Conservation (phyloP, 1,140 invertebrate genomes). For the Sarcophaga peregrina region DNA sequence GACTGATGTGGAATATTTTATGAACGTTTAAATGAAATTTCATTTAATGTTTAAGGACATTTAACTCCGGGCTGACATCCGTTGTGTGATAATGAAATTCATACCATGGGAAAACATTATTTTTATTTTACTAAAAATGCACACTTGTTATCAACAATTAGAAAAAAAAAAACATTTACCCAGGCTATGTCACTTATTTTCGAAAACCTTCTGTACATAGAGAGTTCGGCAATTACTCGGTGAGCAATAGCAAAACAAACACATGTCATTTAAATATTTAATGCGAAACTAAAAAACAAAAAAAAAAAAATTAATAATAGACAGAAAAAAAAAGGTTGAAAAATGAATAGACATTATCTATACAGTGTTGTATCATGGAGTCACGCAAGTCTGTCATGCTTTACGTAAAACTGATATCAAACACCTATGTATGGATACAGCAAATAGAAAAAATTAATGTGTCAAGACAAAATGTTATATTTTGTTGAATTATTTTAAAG, state of each 20-base stretch:
- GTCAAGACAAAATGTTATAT: too few species aligned
- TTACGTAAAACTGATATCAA: too few species aligned
- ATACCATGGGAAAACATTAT: not conserved
- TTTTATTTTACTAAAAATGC: not conserved
- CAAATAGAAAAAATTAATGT: too few species aligned
- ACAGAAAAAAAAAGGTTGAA: too few species aligned
- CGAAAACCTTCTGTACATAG: not conserved
- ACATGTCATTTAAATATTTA: slow-evolving; percentile 11
- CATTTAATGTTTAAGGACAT: not conserved
- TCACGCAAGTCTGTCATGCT: too few species aligned
- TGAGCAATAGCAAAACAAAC: not conserved
- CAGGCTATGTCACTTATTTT: not conserved
- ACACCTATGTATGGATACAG: too few species aligned
- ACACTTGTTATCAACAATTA: not conserved
- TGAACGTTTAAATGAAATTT: not conserved
- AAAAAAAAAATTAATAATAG: not conserved
- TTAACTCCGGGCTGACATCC: not conserved
- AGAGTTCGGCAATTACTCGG: not conserved
- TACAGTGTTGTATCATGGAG: too few species aligned
- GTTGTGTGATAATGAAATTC: not conserved
- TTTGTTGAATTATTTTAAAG: too few species aligned
- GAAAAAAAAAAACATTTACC: not conserved
- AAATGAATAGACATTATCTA: too few species aligned
- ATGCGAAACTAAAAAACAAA: not conserved
- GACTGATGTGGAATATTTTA: too few species aligned